phyloP scores from a whole-genome alignment of 2,113 vertebrate genomes.

The Peromyscus californicus region DNA sequence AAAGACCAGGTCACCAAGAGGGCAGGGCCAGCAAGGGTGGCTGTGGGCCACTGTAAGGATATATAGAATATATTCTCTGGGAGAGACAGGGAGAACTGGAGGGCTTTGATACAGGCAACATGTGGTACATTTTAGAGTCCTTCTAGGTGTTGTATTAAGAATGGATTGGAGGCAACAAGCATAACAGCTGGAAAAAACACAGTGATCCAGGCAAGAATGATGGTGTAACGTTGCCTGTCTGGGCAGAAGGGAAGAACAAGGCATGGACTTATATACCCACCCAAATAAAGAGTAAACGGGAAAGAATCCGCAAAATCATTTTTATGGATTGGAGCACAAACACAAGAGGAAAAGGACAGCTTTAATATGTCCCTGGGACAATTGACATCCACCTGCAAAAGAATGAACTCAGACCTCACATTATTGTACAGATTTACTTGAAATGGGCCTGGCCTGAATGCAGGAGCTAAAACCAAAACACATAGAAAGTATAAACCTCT shows the following conservation, averaged over 20 bases:
- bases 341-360: not conserved
- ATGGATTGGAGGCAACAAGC: too few species aligned
- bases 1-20: fast-evolving
- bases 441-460: not conserved
- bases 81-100: not conserved
- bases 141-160: not conserved
- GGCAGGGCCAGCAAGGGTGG: fast-evolving
- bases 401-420: not conserved
- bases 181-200: not conserved
- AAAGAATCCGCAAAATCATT: not conserved
- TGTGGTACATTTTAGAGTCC: not conserved
- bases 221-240: fast-evolving
- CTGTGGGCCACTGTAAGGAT: fast-evolving
- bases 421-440: not conserved
- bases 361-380: not conserved
- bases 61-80: not conserved
- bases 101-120: not conserved
- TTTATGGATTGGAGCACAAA: not conserved
- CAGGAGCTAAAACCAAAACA: not conserved
- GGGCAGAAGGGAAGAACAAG: not conserved
- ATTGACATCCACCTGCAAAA: not conserved
- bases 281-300: not conserved
- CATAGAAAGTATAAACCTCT: not conserved
- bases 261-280: not conserved
- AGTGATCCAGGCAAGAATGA: not conserved